Evolutionary conservation across 2,888 invertebrate species (phyloP), one percentile per base, ranked within the genome.

Genomic region (Opisthograptis luteolata): DNA sequence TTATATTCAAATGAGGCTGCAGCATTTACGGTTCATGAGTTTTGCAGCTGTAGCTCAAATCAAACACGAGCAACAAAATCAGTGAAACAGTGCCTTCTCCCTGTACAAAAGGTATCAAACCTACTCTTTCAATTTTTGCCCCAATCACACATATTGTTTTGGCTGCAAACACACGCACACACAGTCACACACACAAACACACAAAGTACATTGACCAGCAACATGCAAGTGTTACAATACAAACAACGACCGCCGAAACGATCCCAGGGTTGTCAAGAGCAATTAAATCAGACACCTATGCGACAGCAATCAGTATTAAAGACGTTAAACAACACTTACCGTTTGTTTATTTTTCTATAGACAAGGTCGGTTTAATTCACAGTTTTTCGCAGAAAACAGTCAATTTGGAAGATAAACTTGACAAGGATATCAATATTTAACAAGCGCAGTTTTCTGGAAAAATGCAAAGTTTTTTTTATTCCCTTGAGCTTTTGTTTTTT

Each of bases 211-310:
- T 47, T 56, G 53, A 51, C 28, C 52, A 50, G 39, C 45, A 30
- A 40, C 39, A 30, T 35, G 47, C 31, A 17, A 34, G 52, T 39
- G 60, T 51, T 55, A 63, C 55, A 54, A 43, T 39, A 32, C 43
- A 37, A 43, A 55, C 64, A 66, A 65, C 62, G 67, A 65, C 64
- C 65, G 57, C 60, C 68, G 60, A 69, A 70, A 63, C 68, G 56
- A 36, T 54, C 24, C 6, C 30, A 71, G 72, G 68, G 69, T 41
- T 68, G 74, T 70, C 73, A 79, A 65, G 47, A 61, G 42, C 65
- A 55, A 74, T 75, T 55, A 70, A 60, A 59, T 47, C 17, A 10
- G 17, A 37, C 56, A 17, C 64, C 70, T 58, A 70, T 54, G 68
- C 67, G 60, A 61, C 64, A 54, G 47, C 24, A 35, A 44, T 52